Base-by-base conservation (phyloP, 2,797 vertebrate genomes). In the Adelosebastes latens region DNA sequence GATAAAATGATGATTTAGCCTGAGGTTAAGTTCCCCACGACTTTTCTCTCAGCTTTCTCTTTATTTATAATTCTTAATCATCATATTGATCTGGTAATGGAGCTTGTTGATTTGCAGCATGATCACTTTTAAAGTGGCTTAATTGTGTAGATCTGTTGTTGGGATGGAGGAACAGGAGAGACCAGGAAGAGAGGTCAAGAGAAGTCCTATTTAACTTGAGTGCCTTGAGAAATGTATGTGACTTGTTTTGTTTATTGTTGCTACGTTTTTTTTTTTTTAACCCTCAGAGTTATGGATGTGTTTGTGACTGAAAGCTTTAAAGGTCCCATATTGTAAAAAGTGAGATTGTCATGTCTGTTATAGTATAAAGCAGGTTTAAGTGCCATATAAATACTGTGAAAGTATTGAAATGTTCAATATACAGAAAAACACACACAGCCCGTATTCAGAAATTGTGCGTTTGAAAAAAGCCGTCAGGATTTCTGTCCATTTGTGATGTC, bases 31-130 rank as follows among this genome's bases (percentile, higher is more conserved):
- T 16, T 80, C 27, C n/a, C 20, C 22, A 4, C 4, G 0, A 49
- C 9, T 31, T 62, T 85, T 12, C n/a, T 85, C 18, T 66, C 8
- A 79, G 49, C 64, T 53, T n/a, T 56, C 2, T 13, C 25, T 31
- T 52, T 6, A 22, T 72, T 22, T 36, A 9, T 42, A 29, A 62
- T 27, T 49, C 14, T 53, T 66, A 25, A 61, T 42, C 9, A 65
- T 27, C 18, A 24, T 25, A 53, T 46, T 68, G 46, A 73, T 66
- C 32, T 25, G 29, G 6, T 46, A 46, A 46, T 46, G 42, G 20
- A 27, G 12, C 66, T 25, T 27, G 14, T 61, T 12, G 22, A 67
- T 58, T n/a, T 25, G 12, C 1, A 20, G 13, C 18, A 36, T 27
- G 5, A 29, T 75, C n/a, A 16, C 11, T 25, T 77, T 72, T 42